Evolutionary conservation across 2,888 invertebrate species (phyloP), one percentile per base, ranked within the genome.

Genomic region (Tinea semifulvella): DNA sequence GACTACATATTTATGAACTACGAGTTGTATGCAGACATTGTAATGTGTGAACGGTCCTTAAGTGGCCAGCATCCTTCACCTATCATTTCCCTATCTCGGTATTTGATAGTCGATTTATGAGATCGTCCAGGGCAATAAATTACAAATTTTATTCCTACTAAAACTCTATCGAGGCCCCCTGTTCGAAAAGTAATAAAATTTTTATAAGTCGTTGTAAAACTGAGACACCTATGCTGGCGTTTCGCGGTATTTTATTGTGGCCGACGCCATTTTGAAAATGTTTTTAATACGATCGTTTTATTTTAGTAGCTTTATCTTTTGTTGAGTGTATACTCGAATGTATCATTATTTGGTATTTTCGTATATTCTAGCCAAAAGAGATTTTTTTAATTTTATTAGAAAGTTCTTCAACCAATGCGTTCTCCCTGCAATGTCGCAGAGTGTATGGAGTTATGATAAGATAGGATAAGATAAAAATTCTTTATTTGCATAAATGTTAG

Each of bases 131-230:
- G 13, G 31, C 13, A 31, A 31, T 31, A 31, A 31, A 31, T 31
- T 31, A 13, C 31, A 31, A 31, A 31, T 31, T 31, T 31, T 31
- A 31, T 31, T 14, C 2, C 31, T 14, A 13, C 31, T 31, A 31
- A 31, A 31, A 31, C 6, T 31, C 31, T 31, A 31, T 31, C 31
- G 31, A 31, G 31, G 13, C n/a, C 11, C 13, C 31, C 31, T 13
- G 31, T 31, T 31, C 31, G 31, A 31, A 14, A 31, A 31, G 13
- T 11, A 11, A 31, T 31, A 31, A 31, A 31, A 31, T 13, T 31
- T 31, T 31, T 31, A 31, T 31, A 31, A 31, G 31, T 31, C 11
- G 31, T 31, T 31, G 31, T 31, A 31, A 31, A 31, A 31, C 31
- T 14, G 31, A 31, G 31, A 31, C 31, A 31, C 31, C 31, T 31